Evolutionary conservation across 1,140 invertebrate species (phyloP).

Genomic region (Halictus rubicundus): DNA sequence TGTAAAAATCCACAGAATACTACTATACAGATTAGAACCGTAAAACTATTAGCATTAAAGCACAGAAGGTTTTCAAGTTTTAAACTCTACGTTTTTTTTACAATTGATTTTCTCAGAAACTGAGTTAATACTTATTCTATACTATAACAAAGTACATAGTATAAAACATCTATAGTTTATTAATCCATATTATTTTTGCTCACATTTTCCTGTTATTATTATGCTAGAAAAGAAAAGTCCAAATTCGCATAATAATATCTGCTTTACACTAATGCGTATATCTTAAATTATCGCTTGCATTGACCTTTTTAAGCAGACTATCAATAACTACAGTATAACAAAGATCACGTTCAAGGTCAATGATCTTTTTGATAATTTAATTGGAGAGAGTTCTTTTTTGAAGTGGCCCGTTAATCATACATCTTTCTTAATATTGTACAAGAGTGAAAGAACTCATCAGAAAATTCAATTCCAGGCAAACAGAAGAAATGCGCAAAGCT

Average conservation of each 20-base stretch:
- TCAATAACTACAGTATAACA: neutral
- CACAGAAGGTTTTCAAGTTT: too few relatives aligned
- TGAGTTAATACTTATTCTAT: too few relatives aligned
- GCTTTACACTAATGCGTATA: neutral
- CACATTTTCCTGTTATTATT: too few relatives aligned
- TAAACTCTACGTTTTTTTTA: too few relatives aligned
- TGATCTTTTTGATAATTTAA: slow-evolving; percentile 1
- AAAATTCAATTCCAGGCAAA: slow-evolving; percentile 82
- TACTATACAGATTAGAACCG: too few relatives aligned
- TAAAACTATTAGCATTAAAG: too few relatives aligned
- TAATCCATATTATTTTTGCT: neutral
- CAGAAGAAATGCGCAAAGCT: slow-evolving; percentile 89
- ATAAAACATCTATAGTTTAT: too few relatives aligned
- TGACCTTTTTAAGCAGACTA: slow-evolving; percentile 38
- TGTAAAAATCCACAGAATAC: too few relatives aligned
- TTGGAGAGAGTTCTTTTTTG: neutral
- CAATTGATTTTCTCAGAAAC: too few relatives aligned
- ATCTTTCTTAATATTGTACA: slow-evolving; percentile 3
- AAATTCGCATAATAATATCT: slow-evolving; percentile 4
- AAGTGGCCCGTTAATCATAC: neutral
- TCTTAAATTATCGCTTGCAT: slow-evolving; percentile 32
- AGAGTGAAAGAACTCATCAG: neutral
- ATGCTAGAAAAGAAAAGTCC: slow-evolving; percentile 12
- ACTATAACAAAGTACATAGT: too few relatives aligned
- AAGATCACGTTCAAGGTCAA: slow-evolving; percentile 13